A percentile compares a stretch with the other conserved stretches of the same genome.
Conservation (phyloP, 2,113 vertebrate species). For the Rhinopithecus roxellana region DNA sequence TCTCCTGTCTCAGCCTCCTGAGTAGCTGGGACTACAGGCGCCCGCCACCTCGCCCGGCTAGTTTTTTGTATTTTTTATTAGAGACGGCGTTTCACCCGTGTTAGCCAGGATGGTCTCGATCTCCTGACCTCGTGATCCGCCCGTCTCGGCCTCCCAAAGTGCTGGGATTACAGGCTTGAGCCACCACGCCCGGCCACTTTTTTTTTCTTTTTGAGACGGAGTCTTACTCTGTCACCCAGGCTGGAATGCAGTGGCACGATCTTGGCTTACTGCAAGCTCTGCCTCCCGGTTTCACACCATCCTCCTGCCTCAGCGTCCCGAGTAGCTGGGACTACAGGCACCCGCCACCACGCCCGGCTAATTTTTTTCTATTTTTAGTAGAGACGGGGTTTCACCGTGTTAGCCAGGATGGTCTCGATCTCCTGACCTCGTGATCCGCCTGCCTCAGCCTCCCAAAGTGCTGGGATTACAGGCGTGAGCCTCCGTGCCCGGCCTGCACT, state of each 20-base stretch:
- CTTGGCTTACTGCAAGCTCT: background rate
- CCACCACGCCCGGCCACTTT: no score
- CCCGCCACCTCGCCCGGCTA: no score
- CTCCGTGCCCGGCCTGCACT: background rate
- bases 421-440: background rate
- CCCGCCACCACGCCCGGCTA: rapidly evolving
- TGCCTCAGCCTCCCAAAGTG: background rate
- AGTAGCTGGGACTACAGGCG: background rate
- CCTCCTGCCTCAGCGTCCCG: rapidly evolving
- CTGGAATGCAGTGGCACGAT: background rate
- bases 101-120: no score
- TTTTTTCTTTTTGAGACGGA: no score
- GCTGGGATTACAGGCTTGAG: background rate
- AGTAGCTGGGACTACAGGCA: background rate
- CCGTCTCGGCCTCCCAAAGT: no score
- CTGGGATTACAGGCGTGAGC: background rate
- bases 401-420: no score
- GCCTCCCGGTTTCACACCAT: background rate
- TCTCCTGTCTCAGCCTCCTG: background rate
- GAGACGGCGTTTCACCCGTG: no score
- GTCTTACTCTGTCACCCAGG: rapidly evolving
- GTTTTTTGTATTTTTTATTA: background rate
- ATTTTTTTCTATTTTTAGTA: background rate
- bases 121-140: background rate
- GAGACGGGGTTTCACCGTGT: no score